Evolutionary conservation across 2,113 vertebrate species (phyloP).

Genomic region (Lethenteron camtschaticum): DNA sequence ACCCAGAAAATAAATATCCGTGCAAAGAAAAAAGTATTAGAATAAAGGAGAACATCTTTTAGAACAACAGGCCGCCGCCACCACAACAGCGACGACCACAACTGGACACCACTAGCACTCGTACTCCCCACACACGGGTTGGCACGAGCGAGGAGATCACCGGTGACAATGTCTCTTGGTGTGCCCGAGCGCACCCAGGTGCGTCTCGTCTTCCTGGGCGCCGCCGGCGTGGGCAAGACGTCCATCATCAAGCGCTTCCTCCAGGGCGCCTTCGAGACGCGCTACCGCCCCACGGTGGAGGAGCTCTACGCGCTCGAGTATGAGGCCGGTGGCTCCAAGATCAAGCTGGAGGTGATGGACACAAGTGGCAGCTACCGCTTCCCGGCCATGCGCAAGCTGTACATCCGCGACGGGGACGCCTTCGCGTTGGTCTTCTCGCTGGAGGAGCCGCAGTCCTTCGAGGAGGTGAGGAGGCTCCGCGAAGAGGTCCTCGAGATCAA

Average conservation of each 20-base stretch:
- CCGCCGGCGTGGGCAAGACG: constrained; percentile 29
- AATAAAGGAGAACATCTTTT: no score
- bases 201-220: constrained; percentile 27
- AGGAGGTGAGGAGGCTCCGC: constrained; percentile 22
- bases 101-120: no score
- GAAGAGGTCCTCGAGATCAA: constrained; percentile 22
- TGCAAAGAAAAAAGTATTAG: no score
- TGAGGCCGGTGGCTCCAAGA: constrained; percentile 12
- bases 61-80: no score
- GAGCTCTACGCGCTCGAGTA: constrained; percentile 27
- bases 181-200: constrained; percentile 13
- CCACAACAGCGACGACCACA: no score
- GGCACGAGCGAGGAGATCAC: no score
- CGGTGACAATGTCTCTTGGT: constrained; percentile 15
- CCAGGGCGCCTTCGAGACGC: constrained; percentile 21
- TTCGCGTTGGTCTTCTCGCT: constrained; percentile 28
- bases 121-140: no score
- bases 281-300: constrained; percentile 29
- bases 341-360: constrained; percentile 28
- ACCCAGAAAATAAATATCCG: no score
- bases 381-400: constrained; percentile 31
- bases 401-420: constrained; percentile 25
- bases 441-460: constrained; percentile 21
- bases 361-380: constrained; percentile 35
- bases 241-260: constrained; percentile 28